Conservation (phyloP, 2,888 invertebrate genomes). For the Adelphocoris suturalis region DNA sequence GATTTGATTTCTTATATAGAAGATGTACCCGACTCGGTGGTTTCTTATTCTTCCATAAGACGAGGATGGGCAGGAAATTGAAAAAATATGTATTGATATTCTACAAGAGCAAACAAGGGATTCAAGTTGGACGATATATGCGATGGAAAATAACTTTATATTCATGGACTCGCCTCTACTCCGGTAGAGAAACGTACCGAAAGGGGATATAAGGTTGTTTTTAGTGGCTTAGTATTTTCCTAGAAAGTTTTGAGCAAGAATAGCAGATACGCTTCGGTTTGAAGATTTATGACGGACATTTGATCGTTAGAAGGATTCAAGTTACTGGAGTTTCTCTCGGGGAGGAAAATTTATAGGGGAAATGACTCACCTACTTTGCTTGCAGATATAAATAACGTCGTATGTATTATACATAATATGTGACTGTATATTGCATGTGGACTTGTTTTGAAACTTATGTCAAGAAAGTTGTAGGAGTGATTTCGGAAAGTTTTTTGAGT, state of each 20-base stretch:
- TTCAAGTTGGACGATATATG: constrained; percentile 6
- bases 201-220: background rate
- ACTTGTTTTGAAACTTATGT: background rate
- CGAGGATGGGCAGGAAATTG: background rate
- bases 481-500: background rate
- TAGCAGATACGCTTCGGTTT: background rate
- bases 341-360: background rate
- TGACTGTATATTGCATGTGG: background rate
- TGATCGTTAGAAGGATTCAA: background rate
- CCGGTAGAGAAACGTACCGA: background rate
- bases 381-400: no score
- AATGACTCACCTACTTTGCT: background rate
- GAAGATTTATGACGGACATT: background rate
- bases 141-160: background rate
- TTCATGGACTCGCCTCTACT: background rate
- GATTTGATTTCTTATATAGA: no score
- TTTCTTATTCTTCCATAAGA: background rate
- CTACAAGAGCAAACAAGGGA: background rate
- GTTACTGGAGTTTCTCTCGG: background rate
- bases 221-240: background rate
- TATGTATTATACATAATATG: no score
- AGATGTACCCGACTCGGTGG: no score
- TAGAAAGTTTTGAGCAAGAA: constrained; percentile 17
- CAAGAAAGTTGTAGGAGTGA: background rate
- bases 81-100: constrained; percentile 5